Evolutionary conservation across 2,888 invertebrate genomes (phyloP).

Genomic region (Parasteatoda lunata): DNA sequence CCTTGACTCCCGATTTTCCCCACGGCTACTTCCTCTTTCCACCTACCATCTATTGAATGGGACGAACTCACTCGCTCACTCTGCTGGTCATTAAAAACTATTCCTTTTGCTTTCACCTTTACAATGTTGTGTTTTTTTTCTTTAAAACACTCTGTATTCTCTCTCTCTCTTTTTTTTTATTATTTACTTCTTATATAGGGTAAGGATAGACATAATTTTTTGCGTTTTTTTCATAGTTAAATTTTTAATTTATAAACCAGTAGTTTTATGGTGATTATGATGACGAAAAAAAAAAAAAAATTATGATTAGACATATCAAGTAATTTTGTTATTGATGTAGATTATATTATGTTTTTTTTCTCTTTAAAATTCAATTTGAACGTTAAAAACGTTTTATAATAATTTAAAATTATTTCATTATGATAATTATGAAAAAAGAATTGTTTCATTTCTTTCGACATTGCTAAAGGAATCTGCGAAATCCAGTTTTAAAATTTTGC

Average conservation of each 20-base stretch:
- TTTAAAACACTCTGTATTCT: too few relatives aligned
- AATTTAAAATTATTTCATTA: too few relatives aligned
- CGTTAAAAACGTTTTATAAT: too few relatives aligned
- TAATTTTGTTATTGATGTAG: background rate
- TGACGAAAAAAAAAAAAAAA: background rate
- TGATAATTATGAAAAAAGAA: too few relatives aligned
- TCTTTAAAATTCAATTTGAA: background rate
- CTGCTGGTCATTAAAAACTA: background rate
- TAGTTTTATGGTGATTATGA: background rate
- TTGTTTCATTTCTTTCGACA: too few relatives aligned
- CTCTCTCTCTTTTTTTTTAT: too few relatives aligned
- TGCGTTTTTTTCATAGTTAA: background rate
- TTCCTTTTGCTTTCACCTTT: conserved; percentile 2
- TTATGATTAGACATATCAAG: background rate
- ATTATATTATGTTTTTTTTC: background rate
- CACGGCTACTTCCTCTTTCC: conserved; percentile 5
- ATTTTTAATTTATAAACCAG: background rate
- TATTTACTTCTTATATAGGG: too few relatives aligned
- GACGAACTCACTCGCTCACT: background rate
- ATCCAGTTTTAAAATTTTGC: too few relatives aligned
- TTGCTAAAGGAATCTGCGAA: too few relatives aligned
- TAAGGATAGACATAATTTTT: too few relatives aligned
- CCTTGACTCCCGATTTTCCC: conserved; percentile 43
- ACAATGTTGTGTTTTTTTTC: background rate
- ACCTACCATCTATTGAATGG: background rate